Evolutionary conservation across 2,113 vertebrate species (phyloP).

Genomic region (Anolis sagrei): DNA sequence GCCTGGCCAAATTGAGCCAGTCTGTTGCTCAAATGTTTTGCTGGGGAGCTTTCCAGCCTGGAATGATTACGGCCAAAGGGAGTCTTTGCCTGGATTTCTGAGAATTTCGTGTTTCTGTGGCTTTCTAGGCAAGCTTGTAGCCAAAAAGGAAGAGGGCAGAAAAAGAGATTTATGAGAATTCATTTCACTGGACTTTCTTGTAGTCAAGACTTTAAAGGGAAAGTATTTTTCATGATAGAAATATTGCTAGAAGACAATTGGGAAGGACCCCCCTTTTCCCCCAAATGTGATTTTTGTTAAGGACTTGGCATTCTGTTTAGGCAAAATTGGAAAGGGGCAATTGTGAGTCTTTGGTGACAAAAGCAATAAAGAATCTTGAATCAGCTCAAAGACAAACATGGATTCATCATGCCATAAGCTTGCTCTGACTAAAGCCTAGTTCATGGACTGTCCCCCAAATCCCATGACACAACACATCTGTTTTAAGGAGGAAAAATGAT

Average conservation of each 20-base stretch:
- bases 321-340: not conserved
- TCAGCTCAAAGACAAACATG: not conserved
- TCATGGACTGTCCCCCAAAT: not conserved
- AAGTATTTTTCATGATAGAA: not conserved
- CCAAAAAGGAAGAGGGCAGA: not conserved
- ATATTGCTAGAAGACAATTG: not conserved
- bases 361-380: not conserved
- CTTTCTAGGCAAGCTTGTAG: not conserved
- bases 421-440: not conserved
- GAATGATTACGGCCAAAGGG: not conserved
- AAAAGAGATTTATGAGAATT: not conserved
- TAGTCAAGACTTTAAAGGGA: too few relatives aligned
- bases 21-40: constrained; percentile 10
- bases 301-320: not conserved
- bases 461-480: not conserved
- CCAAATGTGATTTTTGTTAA: not conserved
- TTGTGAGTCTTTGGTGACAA: not conserved
- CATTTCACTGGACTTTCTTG: not conserved
- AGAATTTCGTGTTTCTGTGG: not conserved
- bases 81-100: not conserved
- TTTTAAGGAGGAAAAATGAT: not conserved
- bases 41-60: not conserved
- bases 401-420: not conserved
- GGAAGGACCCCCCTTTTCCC: too few relatives aligned
- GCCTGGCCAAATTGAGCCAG: not conserved